A percentile compares a stretch with the other conserved stretches of the same genome.
phyloP scores from a whole-genome alignment of 2,113 vertebrate species.

The Engraulis encrasicolus region DNA sequence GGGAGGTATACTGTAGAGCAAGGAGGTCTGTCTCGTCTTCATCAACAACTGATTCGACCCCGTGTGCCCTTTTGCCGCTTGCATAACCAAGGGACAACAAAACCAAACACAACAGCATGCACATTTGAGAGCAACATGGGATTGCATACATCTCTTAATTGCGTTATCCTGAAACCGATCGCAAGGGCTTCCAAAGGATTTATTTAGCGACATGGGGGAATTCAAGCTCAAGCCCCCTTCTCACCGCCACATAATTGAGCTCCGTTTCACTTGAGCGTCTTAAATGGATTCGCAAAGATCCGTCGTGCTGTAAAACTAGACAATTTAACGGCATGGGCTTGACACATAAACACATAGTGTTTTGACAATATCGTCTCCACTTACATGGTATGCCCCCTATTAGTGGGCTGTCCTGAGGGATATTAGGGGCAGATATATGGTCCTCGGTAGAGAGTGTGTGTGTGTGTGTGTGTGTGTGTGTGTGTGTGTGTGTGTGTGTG shows the following conservation, averaged over 20 bases:
- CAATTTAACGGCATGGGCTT: neutral
- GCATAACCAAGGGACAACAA: neutral
- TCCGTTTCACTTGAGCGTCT: neutral
- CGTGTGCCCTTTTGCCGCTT: neutral
- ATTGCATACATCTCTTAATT: too few species aligned
- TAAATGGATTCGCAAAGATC: neutral
- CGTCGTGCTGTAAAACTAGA: neutral
- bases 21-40: neutral
- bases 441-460: neutral
- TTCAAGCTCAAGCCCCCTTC: neutral
- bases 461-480: neutral
- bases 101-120: neutral
- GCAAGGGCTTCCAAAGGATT: neutral
- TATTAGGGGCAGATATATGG: neutral
- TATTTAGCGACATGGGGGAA: neutral
- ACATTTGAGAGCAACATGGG: neutral
- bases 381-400: neutral
- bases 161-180: neutral
- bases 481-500: neutral
- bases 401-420: neutral
- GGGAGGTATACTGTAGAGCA: neutral
- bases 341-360: slow-evolving; percentile 9
- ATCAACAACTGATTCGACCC: neutral
- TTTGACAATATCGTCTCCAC: neutral
- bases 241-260: neutral